Evolutionary conservation across 2,888 invertebrate genomes (phyloP), one percentile per base, ranked within the genome.

Genomic region (Agelastica alni): DNA sequence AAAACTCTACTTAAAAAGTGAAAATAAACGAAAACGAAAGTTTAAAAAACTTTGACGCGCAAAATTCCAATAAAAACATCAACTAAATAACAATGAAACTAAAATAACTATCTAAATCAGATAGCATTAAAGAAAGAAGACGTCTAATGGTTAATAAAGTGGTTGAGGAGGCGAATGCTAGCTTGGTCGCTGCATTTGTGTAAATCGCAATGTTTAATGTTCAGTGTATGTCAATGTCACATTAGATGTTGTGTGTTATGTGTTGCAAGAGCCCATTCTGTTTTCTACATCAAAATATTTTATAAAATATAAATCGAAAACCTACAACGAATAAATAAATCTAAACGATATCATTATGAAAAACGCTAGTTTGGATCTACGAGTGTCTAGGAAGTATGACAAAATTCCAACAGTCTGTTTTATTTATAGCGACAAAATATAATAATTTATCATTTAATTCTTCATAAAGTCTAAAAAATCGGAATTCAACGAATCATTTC

Each of bases 111-210:
- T 4, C 3, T 45, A 14, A 53, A 42, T 37, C 32, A 36, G 4
- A 43, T 22, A 16, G 16, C 7, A 56, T 51, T 41, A 56, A 44
- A 37, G 10, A 30, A 53, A 45, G 44, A 44, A 49, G 36, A 36
- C 44, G 49, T 41, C 39, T 30, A 18, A 31, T 28, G 36, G 16
- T 37, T 31, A 30, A 58, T 43, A 47, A 54, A 52, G 42, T 42
- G 53, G 49, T 56, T 53, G 58, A 58, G 54, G 60, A 60, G 66
- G 63, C 61, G 61, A 68, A 61, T 61, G 62, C 60, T 67, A 67
- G 69, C 69, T 70, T 71, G 71, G 69, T 70, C 70, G 70, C 71
- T 64, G 71, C 70, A 68, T 68, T 61, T 62, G 67, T 70, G 66
- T 66, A 60, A 63, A 62, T 59, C 57, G 60, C 56, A 60, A 60